These are phyloP conservation scores for Drosophila sordidula DNA, from an alignment of 2,888 invertebrate genomes.

Conservation along the genomic window DNA sequence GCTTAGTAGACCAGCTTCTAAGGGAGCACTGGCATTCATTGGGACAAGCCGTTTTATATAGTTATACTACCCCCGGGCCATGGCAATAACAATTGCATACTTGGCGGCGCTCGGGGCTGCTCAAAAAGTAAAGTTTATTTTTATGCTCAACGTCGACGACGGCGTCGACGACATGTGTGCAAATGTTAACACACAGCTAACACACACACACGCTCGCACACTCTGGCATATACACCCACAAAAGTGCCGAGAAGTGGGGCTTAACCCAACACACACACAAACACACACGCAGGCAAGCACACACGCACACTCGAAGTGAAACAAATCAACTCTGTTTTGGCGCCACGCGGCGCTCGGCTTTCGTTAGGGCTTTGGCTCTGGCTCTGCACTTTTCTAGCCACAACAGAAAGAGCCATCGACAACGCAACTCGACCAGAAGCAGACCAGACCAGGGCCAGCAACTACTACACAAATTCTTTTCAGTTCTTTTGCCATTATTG, in stretches of 20 bases:
- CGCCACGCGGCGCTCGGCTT: conserved; percentile 61
- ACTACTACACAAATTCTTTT: conserved; percentile 55
- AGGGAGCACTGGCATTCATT: not conserved
- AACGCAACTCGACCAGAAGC: conserved; percentile 64
- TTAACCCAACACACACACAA: conserved; percentile 20
- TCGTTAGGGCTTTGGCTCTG: conserved; percentile 18
- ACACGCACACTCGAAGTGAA: conserved; percentile 61
- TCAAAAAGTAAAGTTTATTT: conserved; percentile 71
- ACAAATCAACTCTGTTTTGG: conserved; percentile 80
- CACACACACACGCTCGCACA: conserved; percentile 26
- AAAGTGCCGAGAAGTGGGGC: conserved; percentile 33
- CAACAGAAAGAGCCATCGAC: conserved; percentile 55
- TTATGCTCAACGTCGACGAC: conserved; percentile 63
- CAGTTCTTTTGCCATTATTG: conserved; percentile 56
- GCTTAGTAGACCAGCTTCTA: conserved; percentile 4
- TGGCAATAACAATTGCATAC: conserved; percentile 70
- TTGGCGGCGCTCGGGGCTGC: conserved; percentile 60
- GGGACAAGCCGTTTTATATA: conserved; percentile 2
- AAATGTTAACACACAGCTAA: conserved; percentile 66
- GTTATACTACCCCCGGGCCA: conserved; percentile 26
- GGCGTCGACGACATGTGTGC: conserved; percentile 66
- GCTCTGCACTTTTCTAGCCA: conserved; percentile 64
- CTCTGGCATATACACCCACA: conserved; percentile 4
- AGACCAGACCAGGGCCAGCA: conserved; percentile 20
- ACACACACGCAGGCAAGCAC: conserved; percentile 25